Conservation (phyloP, 1,140 invertebrate species). For the Pogonognathellus flavescens region DNA sequence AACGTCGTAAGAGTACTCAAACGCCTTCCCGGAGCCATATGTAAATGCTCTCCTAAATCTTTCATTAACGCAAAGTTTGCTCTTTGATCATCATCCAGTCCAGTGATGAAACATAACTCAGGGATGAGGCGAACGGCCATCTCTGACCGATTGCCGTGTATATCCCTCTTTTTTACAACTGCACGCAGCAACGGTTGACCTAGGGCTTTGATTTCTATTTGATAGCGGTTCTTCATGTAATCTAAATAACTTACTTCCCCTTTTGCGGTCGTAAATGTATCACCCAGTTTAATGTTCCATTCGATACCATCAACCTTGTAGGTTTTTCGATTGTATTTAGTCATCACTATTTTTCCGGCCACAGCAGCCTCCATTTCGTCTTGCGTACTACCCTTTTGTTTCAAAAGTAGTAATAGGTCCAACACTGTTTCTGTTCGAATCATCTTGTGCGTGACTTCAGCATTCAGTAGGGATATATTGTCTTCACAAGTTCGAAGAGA, state of each 20-base stretch:
- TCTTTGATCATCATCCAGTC: slow-evolving; percentile 68
- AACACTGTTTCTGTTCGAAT: slow-evolving; percentile 75
- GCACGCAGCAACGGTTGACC: slow-evolving; percentile 56
- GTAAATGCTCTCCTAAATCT: slow-evolving; percentile 68
- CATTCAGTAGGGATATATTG: slow-evolving; percentile 77
- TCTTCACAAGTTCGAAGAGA: slow-evolving; percentile 84
- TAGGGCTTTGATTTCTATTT: neutral
- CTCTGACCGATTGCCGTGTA: slow-evolving; percentile 5
- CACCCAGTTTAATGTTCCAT: neutral
- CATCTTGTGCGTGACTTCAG: slow-evolving; percentile 75
- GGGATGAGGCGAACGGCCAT: slow-evolving; percentile 68
- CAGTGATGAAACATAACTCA: slow-evolving; percentile 70
- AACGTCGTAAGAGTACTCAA: slow-evolving; percentile 66
- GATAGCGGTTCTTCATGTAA: slow-evolving; percentile 33
- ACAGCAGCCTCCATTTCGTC: neutral
- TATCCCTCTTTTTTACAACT: slow-evolving; percentile 49
- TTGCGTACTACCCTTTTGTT: neutral
- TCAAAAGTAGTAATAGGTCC: slow-evolving; percentile 70
- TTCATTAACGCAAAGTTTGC: slow-evolving; percentile 68
- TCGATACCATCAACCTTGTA: slow-evolving; percentile 49
- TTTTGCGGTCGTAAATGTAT: slow-evolving; percentile 1
- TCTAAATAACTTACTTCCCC: slow-evolving; percentile 10
- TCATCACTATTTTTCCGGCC: slow-evolving; percentile 54
- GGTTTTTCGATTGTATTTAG: slow-evolving; percentile 58
- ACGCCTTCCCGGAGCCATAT: slow-evolving; percentile 70